These are phyloP conservation scores for Eilema sororculum DNA, from an alignment of 2,888 invertebrate genomes.

Conservation along the genomic window DNA sequence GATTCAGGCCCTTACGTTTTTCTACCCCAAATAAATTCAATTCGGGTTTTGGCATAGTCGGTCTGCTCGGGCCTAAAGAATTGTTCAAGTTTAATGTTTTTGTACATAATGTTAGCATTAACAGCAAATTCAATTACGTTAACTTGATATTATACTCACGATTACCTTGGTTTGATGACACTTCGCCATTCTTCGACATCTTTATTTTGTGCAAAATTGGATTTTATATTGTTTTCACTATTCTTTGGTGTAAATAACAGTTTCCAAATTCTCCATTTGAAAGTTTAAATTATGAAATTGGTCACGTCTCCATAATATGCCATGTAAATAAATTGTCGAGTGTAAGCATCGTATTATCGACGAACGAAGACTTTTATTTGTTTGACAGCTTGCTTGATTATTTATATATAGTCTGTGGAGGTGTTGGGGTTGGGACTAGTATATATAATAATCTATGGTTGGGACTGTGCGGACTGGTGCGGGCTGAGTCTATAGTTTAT, in stretches of 20 bases:
- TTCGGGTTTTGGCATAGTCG: slow-evolving; percentile 79
- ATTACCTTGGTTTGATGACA: slow-evolving; percentile 89
- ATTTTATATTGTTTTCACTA: slow-evolving; percentile 60
- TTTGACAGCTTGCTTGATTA: slow-evolving; percentile 36
- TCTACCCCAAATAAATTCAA: slow-evolving; percentile 82
- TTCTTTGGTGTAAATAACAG: slow-evolving; percentile 67
- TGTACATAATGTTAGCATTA: slow-evolving; percentile 7
- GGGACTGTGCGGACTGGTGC: no score
- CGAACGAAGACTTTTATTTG: slow-evolving; percentile 41
- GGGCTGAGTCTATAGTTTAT: no score
- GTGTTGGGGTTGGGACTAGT: no score
- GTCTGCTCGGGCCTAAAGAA: slow-evolving; percentile 78
- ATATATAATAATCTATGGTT: no score
- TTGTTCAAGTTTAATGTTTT: slow-evolving; percentile 19
- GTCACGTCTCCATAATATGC: slow-evolving; percentile 68
- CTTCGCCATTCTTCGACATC: slow-evolving; percentile 92
- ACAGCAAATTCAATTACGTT: slow-evolving; percentile 13
- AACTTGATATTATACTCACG: slow-evolving; percentile 18
- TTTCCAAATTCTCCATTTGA: slow-evolving; percentile 77
- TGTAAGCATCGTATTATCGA: slow-evolving; percentile 62
- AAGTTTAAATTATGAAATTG: slow-evolving; percentile 55
- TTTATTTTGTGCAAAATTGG: slow-evolving; percentile 65
- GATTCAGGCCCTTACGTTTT: slow-evolving; percentile 87
- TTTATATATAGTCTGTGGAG: not conserved
- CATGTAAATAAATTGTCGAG: slow-evolving; percentile 55